Conservation (phyloP, 2,888 invertebrate species). For the Oscheius sp. region DNA sequence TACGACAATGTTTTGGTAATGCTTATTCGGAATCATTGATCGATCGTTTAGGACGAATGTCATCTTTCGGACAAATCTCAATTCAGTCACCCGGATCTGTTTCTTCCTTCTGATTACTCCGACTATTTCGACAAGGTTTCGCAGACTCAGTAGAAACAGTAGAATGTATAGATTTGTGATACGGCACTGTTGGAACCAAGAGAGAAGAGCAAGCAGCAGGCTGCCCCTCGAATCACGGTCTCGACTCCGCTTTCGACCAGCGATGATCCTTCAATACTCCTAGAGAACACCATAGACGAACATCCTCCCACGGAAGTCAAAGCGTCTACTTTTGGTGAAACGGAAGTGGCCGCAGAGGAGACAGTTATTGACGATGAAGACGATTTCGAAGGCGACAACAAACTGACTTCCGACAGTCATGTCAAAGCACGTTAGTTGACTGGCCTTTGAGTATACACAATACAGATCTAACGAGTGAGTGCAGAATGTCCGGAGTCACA, state of each 20-base stretch:
- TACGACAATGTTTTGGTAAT: constrained; percentile 55
- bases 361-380: constrained; percentile 54
- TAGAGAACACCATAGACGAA: not conserved
- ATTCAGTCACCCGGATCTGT: constrained; percentile 64
- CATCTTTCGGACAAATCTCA: constrained; percentile 65
- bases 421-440: constrained; percentile 32
- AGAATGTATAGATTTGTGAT: constrained; percentile 15
- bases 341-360: constrained; percentile 20
- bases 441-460: not conserved
- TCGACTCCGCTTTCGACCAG: constrained; percentile 6
- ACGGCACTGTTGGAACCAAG: constrained; percentile 7
- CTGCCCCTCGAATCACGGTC: constrained; percentile 17
- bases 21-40: not conserved
- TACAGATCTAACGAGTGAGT: constrained; percentile 67
- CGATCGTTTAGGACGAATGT: constrained; percentile 63
- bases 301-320: constrained; percentile 19
- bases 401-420: constrained; percentile 24
- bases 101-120: constrained; percentile 56
- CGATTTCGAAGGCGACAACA: constrained; percentile 37
- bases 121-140: constrained; percentile 71
- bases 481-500: constrained; percentile 66
- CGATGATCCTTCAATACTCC: not conserved
- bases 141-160: not conserved
- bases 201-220: constrained; percentile 7
- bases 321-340: constrained; percentile 13